A percentile compares a stretch with the other conserved stretches of the same genome.
Evolutionary conservation across 92 coral and sea anemone species (phyloP).

Genomic region (Bergia puertoricense): DNA sequence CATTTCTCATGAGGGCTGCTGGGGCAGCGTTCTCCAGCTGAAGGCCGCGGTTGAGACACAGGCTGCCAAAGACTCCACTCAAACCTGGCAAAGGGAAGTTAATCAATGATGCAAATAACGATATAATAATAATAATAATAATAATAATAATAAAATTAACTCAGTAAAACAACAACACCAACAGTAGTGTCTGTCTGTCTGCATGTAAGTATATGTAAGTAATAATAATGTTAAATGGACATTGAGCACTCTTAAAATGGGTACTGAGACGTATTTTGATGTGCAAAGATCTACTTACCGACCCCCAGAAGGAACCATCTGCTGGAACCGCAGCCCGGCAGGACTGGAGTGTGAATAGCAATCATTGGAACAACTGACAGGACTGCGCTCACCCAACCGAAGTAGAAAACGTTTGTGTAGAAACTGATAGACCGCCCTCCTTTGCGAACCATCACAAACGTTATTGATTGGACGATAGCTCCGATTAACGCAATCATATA

Average conservation of each 20-base stretch:
- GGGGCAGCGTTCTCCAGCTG: conserved; percentile 91
- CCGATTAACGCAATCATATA: conserved; percentile 74
- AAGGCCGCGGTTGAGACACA: conserved; percentile 83
- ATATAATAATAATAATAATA: conserved; percentile 7
- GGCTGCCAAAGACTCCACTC: conserved; percentile 81
- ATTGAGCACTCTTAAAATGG: too few species aligned
- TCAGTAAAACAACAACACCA: neutral
- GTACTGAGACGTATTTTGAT: neutral
- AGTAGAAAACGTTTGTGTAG: conserved; percentile 81
- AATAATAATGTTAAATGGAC: too few species aligned
- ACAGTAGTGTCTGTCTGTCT: too few species aligned
- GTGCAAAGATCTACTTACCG: conserved; percentile 51
- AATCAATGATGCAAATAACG: neutral
- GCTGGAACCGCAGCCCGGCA: conserved; percentile 78
- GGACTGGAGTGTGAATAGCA: conserved; percentile 71
- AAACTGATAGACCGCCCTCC: conserved; percentile 70
- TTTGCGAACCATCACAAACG: conserved; percentile 81
- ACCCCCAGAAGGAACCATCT: conserved; percentile 84
- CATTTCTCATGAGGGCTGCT: conserved; percentile 87
- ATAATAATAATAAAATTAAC: neutral
- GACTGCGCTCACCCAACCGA: conserved; percentile 86
- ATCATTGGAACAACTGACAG: conserved; percentile 75
- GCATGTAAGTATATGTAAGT: too few species aligned
- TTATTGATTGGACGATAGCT: conserved; percentile 79
- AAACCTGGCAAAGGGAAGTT: conserved; percentile 46